A percentile compares a stretch with the other conserved stretches of the same genome.
Evolutionary conservation across 30 jellyfish, hydroid and myxozoan species (phyloP).

Genomic region (Pelagia noctiluca): DNA sequence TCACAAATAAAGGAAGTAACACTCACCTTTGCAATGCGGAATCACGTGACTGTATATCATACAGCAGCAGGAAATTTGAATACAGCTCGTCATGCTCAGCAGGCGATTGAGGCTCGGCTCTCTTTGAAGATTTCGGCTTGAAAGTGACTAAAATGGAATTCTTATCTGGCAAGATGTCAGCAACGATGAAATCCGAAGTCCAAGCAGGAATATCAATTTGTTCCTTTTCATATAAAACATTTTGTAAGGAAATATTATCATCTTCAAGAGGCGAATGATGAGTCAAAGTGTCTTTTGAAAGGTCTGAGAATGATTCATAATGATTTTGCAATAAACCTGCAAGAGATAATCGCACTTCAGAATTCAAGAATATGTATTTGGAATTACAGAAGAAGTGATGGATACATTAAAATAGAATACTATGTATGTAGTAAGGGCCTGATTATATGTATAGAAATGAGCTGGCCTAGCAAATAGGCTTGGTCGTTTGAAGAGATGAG

Average conservation of each 20-base stretch:
- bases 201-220: conserved; percentile 39
- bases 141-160: conserved; percentile 3
- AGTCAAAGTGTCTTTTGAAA: background rate
- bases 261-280: background rate
- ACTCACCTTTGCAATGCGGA: conserved; percentile 60
- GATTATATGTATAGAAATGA: too few relatives aligned
- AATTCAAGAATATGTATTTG: background rate
- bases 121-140: background rate
- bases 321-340: background rate
- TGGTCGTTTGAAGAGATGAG: too few relatives aligned
- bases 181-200: conserved; percentile 36
- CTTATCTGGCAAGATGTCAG: conserved; percentile 11
- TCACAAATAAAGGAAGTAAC: background rate
- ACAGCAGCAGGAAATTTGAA: conserved; percentile 22
- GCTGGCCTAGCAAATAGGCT: too few relatives aligned
- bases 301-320: background rate
- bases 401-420: too few relatives aligned
- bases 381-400: background rate
- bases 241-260: background rate
- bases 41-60: background rate
- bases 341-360: background rate
- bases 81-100: background rate
- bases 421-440: too few relatives aligned
- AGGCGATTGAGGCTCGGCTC: background rate
- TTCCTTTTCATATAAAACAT: background rate